Percentiles rank a stretch among this genome's conserved stretches.
phyloP scores from a whole-genome alignment of 2,888 invertebrate genomes.

The Cryptophagus acutangulus region DNA sequence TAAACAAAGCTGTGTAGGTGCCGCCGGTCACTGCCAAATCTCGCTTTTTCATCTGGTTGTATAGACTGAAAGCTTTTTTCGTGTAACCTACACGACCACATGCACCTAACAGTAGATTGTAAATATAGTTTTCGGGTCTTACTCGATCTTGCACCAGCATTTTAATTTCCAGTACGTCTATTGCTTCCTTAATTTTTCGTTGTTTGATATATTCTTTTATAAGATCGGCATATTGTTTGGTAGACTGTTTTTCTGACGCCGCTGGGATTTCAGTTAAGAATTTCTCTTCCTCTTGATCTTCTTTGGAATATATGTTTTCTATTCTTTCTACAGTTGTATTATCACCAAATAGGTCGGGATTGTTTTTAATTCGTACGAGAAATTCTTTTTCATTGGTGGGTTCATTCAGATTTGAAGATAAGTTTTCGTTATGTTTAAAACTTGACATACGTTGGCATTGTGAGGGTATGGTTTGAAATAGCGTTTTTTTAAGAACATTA shows the following conservation, averaged over 20 bases:
- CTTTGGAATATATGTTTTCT: conserved; percentile 47
- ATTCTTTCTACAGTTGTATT: conserved; percentile 31
- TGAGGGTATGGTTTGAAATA: conserved; percentile 1
- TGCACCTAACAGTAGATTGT: conserved; percentile 75
- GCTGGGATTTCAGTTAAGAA: conserved; percentile 51
- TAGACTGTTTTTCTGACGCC: conserved; percentile 51
- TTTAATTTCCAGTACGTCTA: conserved; percentile 70
- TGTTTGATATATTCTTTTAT: conserved; percentile 64
- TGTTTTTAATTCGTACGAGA: conserved; percentile 42
- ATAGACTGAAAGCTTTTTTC: conserved; percentile 79
- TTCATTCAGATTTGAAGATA: no score
- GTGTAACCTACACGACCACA: conserved; percentile 81
- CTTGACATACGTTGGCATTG: no score
- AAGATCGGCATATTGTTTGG: conserved; percentile 63
- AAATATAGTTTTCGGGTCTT: conserved; percentile 74
- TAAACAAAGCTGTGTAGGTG: conserved; percentile 81
- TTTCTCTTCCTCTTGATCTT: conserved; percentile 58
- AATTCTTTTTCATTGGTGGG: conserved; percentile 35
- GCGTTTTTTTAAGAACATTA: no score
- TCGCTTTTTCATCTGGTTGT: conserved; percentile 74
- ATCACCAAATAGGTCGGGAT: conserved; percentile 59
- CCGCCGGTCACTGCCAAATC: conserved; percentile 63
- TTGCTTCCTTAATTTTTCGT: conserved; percentile 68
- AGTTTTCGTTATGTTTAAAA: no score
- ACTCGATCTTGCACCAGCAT: conserved; percentile 74